Evolutionary conservation across 2,888 invertebrate species (phyloP).

Genomic region (Drosophila pegasa): DNA sequence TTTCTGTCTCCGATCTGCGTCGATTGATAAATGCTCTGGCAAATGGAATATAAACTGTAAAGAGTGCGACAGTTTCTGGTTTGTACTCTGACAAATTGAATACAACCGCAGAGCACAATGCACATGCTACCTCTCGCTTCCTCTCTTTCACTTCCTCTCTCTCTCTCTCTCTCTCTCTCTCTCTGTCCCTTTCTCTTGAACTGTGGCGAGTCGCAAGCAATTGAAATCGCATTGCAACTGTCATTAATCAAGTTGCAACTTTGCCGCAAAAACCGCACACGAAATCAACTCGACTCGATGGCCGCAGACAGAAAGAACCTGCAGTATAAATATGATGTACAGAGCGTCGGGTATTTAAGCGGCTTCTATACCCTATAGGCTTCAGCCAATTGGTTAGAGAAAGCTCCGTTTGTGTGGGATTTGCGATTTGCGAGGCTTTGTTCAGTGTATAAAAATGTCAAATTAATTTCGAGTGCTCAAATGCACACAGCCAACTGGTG

Average conservation of each 20-base stretch:
- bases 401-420: conserved; percentile 9
- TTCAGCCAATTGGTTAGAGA: background rate
- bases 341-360: conserved; percentile 28
- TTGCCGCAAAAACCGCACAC: conserved; percentile 45
- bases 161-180: background rate
- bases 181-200: background rate
- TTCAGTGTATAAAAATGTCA: conserved; percentile 62
- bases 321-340: conserved; percentile 19
- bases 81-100: conserved; percentile 52
- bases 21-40: conserved; percentile 47
- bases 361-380: conserved; percentile 18
- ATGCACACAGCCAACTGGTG: conserved; percentile 48
- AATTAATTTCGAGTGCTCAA: conserved; percentile 58
- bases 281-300: conserved; percentile 33
- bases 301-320: conserved; percentile 1
- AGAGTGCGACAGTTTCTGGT: conserved; percentile 48
- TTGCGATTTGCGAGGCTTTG: conserved; percentile 26
- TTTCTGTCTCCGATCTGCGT: conserved; percentile 14
- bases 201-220: conserved; percentile 39
- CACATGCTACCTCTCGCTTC: background rate
- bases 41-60: conserved; percentile 42
- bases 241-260: conserved; percentile 70
- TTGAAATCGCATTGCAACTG: conserved; percentile 60
- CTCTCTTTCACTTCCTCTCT: background rate
- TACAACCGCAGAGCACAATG: conserved; percentile 37